Evolutionary conservation across 2,797 vertebrate genomes (phyloP).

Genomic region (Eurystomus glaucurus): DNA sequence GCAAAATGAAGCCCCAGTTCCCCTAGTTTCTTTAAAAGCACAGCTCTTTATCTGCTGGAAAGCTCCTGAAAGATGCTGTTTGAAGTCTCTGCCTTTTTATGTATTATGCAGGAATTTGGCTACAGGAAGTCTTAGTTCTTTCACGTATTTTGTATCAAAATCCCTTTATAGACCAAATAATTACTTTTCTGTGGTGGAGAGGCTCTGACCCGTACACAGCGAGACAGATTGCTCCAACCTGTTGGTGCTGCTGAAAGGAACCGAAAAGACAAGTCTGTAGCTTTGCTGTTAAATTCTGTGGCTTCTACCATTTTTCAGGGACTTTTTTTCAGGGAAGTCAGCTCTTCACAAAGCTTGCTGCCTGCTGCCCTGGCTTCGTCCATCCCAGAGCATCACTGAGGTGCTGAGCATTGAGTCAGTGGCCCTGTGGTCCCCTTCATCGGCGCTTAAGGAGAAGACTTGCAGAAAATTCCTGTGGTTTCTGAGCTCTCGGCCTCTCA

Average conservation of each 20-base stretch:
- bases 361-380: background rate
- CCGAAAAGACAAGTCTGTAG: background rate
- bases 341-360: background rate
- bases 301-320: background rate
- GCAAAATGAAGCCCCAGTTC: background rate
- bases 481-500: background rate
- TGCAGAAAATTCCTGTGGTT: background rate
- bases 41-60: background rate
- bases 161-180: slow-evolving; percentile 41
- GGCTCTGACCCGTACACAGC: background rate
- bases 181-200: background rate
- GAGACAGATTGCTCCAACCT: background rate
- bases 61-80: slow-evolving; percentile 17
- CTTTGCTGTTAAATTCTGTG: background rate
- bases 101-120: slow-evolving; percentile 62
- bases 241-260: background rate
- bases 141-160: slow-evolving; percentile 37
- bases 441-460: background rate
- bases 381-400: background rate
- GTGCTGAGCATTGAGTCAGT: fast-evolving
- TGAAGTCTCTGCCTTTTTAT: slow-evolving; percentile 4
- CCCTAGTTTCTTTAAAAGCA: background rate
- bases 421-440: background rate
- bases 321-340: background rate
- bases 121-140: slow-evolving; percentile 11